These are phyloP conservation scores for Pimephales promelas DNA, from an alignment of 2,113 vertebrate species.

Conservation along the genomic window DNA sequence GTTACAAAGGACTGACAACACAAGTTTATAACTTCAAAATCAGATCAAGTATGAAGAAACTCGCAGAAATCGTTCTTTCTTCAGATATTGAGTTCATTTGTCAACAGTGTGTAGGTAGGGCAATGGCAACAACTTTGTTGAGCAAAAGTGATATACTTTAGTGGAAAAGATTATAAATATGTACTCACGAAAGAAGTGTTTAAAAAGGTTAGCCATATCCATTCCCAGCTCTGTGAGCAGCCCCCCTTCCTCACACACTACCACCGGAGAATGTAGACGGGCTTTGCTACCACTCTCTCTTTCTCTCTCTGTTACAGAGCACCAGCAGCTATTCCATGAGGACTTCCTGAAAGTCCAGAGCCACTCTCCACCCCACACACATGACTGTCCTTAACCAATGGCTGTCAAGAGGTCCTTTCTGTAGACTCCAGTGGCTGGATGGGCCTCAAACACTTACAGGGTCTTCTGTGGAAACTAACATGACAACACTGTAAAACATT, in stretches of 20 bases:
- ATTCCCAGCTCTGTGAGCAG: slow-evolving; percentile 77
- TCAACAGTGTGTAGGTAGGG: slow-evolving; percentile 26
- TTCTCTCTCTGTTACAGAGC: slow-evolving; percentile 75
- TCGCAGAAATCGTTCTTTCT: neutral
- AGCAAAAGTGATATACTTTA: slow-evolving; percentile 47
- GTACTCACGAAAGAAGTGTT: slow-evolving; percentile 88
- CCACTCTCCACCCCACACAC: slow-evolving; percentile 51
- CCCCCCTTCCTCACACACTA: slow-evolving; percentile 2
- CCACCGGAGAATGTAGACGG: too few relatives aligned
- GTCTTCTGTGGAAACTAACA: slow-evolving; percentile 32
- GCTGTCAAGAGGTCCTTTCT: slow-evolving; percentile 14
- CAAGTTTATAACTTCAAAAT: neutral
- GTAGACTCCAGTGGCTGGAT: slow-evolving; percentile 40
- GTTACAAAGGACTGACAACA: neutral
- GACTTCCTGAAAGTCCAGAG: slow-evolving; percentile 65
- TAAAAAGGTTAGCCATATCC: slow-evolving; percentile 87
- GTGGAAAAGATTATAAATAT: neutral
- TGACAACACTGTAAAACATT: too few relatives aligned
- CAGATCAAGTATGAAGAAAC: neutral
- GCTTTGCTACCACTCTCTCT: too few relatives aligned
- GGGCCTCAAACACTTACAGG: slow-evolving; percentile 10
- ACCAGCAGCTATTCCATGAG: slow-evolving; percentile 78
- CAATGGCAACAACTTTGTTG: slow-evolving; percentile 19
- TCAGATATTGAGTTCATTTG: neutral
- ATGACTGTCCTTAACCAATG: slow-evolving; percentile 48